Evolutionary conservation across 2,113 vertebrate genomes (phyloP).

Genomic region (Vombatus ursinus): DNA sequence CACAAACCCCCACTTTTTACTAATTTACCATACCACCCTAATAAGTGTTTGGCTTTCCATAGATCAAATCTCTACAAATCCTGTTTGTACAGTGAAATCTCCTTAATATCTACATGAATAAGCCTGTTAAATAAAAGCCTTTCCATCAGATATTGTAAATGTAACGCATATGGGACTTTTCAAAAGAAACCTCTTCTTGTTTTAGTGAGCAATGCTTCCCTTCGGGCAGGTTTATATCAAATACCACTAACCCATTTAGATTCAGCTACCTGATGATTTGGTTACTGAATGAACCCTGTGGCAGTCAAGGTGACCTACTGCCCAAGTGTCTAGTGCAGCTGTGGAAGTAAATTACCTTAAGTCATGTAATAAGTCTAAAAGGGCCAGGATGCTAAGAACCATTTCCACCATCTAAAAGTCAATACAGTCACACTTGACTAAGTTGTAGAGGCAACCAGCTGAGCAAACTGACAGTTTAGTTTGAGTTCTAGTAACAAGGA

Average conservation of each 20-base stretch:
- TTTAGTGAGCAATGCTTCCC: background rate
- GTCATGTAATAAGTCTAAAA: background rate
- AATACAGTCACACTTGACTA: background rate
- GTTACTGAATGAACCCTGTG: background rate
- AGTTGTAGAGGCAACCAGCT: background rate
- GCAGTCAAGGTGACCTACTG: background rate
- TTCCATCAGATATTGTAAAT: conserved; percentile 52
- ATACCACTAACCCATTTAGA: background rate
- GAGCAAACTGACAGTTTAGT: background rate
- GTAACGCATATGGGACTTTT: conserved; percentile 16
- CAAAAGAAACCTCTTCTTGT: conserved; percentile 57
- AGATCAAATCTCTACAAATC: conserved; percentile 54
- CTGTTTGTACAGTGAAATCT: conserved; percentile 66
- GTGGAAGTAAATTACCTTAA: background rate
- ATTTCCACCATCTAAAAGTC: background rate
- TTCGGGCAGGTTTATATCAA: background rate
- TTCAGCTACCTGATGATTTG: background rate
- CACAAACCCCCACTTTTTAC: background rate
- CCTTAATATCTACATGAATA: conserved; percentile 60
- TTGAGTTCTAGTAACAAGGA: background rate
- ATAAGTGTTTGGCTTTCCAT: conserved; percentile 45
- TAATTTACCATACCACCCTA: conserved; percentile 49
- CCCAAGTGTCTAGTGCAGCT: background rate
- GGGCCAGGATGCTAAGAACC: background rate
- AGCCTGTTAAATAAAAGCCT: conserved; percentile 63